A percentile compares a stretch with the other conserved stretches of the same genome.
Evolutionary conservation across 2,113 vertebrate species (phyloP).

Genomic region (Damaliscus lunatus): DNA sequence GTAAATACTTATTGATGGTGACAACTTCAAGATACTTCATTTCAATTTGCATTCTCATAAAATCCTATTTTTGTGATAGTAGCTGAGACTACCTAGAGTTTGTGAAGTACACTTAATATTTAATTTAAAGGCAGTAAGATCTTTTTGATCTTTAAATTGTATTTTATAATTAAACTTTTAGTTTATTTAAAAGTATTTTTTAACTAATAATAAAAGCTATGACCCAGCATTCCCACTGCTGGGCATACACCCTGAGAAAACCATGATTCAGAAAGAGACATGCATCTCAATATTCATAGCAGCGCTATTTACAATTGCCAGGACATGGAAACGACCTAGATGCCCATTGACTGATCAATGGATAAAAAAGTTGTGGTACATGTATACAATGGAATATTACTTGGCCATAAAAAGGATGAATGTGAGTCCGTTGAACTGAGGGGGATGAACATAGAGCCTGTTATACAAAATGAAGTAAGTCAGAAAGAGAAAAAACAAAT

Average conservation of each 20-base stretch:
- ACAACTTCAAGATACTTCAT: conserved; percentile 13
- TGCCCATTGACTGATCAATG: neutral
- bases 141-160: neutral
- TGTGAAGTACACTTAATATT: neutral
- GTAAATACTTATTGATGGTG: neutral
- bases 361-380: neutral
- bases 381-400: neutral
- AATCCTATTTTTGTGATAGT: neutral
- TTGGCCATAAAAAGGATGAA: neutral
- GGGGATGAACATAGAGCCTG: neutral
- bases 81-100: neutral
- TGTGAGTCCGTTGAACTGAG: neutral
- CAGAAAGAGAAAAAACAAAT: neutral
- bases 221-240: neutral
- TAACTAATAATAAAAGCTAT: neutral
- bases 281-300: neutral
- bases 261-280: neutral
- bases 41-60: neutral
- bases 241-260: neutral
- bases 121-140: neutral
- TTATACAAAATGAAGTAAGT: neutral
- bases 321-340: neutral
- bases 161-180: neutral
- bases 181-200: neutral
- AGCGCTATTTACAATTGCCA: neutral